Conservation (phyloP, 2,113 vertebrate species). For the Boulengeromyrus knoepffleri region DNA sequence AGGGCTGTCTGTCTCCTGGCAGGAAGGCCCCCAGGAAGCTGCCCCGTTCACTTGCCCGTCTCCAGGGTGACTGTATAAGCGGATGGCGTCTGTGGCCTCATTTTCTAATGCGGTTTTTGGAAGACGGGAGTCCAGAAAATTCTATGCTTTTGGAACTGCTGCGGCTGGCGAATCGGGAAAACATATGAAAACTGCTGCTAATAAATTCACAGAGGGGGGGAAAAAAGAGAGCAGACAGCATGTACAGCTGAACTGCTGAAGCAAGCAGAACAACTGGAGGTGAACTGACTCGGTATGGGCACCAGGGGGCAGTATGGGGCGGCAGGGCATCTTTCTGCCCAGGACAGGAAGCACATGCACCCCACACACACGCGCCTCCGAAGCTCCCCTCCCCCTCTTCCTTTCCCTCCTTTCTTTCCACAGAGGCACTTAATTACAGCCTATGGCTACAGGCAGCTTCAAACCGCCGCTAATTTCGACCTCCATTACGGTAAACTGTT, state of each 20-base stretch:
- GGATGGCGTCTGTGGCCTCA: slow-evolving; percentile 56
- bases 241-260: slow-evolving; percentile 49
- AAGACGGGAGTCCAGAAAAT: slow-evolving; percentile 58
- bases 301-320: slow-evolving; percentile 61
- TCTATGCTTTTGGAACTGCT: slow-evolving; percentile 47
- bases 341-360: slow-evolving; percentile 20
- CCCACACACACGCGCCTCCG: slow-evolving; percentile 34
- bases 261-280: slow-evolving; percentile 32
- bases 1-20: neutral
- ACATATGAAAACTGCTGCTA: slow-evolving; percentile 43
- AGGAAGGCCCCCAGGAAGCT: neutral
- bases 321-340: slow-evolving; percentile 41
- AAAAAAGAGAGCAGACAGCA: neutral
- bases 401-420: slow-evolving; percentile 67
- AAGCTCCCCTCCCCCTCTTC: slow-evolving; percentile 30
- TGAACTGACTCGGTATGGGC: slow-evolving; percentile 55
- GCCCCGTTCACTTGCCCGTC: slow-evolving; percentile 30
- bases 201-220: slow-evolving; percentile 47
- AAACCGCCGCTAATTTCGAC: slow-evolving; percentile 76
- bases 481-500: slow-evolving; percentile 78
- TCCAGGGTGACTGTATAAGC: slow-evolving; percentile 55
- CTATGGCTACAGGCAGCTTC: slow-evolving; percentile 72
- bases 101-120: slow-evolving; percentile 62
- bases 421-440: slow-evolving; percentile 76
- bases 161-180: slow-evolving; percentile 54